phyloP scores from a whole-genome alignment of 2,888 invertebrate genomes.

The Drosophila limbata region DNA sequence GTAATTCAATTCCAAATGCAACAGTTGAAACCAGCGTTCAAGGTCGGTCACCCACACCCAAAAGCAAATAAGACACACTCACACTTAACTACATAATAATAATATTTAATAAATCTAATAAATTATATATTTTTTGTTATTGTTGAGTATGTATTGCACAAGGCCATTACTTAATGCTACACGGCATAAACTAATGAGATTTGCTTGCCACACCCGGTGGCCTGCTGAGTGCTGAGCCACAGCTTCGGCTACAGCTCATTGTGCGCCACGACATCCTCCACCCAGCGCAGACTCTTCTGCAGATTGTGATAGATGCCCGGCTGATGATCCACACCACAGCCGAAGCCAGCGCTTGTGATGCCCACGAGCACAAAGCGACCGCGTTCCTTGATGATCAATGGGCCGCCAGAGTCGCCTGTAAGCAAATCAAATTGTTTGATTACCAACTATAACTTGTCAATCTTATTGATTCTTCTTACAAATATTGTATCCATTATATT shows the following conservation, averaged over 20 bases:
- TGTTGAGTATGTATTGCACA: conserved; percentile 63
- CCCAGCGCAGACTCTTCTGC: conserved; percentile 90
- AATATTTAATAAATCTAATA: conserved; percentile 72
- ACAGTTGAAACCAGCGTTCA: conserved; percentile 52
- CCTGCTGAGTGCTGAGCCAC: conserved; percentile 1
- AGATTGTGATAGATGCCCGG: conserved; percentile 95
- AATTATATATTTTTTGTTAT: conserved; percentile 48
- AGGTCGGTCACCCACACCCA: conserved; percentile 55
- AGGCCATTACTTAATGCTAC: conserved; percentile 68
- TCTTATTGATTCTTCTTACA: not conserved
- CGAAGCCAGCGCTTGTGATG: conserved; percentile 94
- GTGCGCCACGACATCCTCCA: conserved; percentile 86
- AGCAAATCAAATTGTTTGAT: not conserved
- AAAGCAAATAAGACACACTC: conserved; percentile 13
- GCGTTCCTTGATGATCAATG: conserved; percentile 89
- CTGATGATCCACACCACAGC: conserved; percentile 93
- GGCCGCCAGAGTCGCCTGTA: conserved; percentile 93
- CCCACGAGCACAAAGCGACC: conserved; percentile 91
- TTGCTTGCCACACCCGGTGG: conserved; percentile 44
- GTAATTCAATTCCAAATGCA: conserved; percentile 58
- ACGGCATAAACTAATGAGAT: conserved; percentile 74
- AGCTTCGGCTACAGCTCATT: conserved; percentile 59
- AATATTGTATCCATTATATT: too few relatives aligned
- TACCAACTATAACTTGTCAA: not conserved
- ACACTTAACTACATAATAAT: conserved; percentile 59